A percentile compares a stretch with the other conserved stretches of the same genome.
Evolutionary conservation across 2,113 vertebrate genomes (phyloP).

Genomic region (Malurus melanocephalus): DNA sequence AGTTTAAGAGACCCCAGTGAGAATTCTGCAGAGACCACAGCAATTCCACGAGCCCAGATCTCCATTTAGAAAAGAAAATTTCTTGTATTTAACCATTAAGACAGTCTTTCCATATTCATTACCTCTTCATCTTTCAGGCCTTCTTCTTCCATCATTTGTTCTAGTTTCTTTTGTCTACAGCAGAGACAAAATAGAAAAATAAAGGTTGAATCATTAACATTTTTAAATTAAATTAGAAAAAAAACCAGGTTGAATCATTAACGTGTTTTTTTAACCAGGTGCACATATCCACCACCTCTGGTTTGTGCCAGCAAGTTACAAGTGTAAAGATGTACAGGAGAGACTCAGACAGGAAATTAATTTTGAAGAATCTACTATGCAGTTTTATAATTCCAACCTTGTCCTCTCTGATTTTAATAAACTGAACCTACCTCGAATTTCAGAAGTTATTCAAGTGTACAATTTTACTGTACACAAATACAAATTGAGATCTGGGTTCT

Average conservation of each 20-base stretch:
- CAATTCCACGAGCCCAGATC: not conserved
- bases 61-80: not conserved
- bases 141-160: slow-evolving; percentile 98
- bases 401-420: not conserved
- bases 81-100: not conserved
- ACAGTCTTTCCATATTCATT: not conserved
- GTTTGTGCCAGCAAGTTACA: not conserved
- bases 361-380: not conserved
- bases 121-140: slow-evolving; percentile 97
- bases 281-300: not conserved
- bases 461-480: not conserved
- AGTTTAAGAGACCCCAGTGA: not conserved
- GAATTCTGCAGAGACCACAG: not conserved
- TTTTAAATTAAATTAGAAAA: not conserved
- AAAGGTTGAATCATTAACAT: not conserved
- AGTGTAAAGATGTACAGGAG: not conserved
- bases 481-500: not conserved
- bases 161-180: slow-evolving; percentile 93
- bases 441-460: not conserved
- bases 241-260: not conserved
- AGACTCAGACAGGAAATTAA: not conserved
- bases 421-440: not conserved
- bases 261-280: not conserved
- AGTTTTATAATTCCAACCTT: not conserved
- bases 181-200: not conserved